Conservation (phyloP, 92 coral and sea anemone species). For the Isaurus tuberculatus region DNA sequence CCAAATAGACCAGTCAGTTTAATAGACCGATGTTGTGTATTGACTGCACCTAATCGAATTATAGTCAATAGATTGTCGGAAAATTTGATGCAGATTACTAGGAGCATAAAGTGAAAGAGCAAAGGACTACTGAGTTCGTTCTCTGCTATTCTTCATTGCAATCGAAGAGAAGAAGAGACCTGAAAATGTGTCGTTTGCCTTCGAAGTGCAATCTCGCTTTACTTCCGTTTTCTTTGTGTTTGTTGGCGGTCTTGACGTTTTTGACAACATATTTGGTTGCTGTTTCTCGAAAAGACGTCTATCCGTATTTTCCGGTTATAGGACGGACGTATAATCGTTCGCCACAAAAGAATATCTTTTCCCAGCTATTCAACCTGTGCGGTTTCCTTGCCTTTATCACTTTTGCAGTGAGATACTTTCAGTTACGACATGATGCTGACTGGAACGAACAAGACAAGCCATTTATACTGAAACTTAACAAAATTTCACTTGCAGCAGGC, state of each 20-base stretch:
- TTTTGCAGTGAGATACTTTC: conserved; percentile 78
- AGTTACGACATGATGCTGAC: conserved; percentile 88
- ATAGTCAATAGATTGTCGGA: not conserved
- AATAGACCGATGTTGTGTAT: no score
- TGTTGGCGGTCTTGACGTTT: conserved; percentile 62
- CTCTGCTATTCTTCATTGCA: not conserved
- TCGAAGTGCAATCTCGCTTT: conserved; percentile 67
- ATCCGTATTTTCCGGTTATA: conserved; percentile 84
- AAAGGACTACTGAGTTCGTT: not conserved
- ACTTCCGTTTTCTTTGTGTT: conserved; percentile 73
- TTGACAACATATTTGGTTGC: conserved; percentile 74
- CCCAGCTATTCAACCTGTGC: conserved; percentile 78
- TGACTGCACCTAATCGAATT: no score
- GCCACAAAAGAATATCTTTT: conserved; percentile 89
- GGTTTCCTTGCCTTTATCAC: conserved; percentile 66
- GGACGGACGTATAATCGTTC: conserved; percentile 68
- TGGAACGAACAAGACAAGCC: conserved; percentile 83
- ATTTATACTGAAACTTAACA: conserved; percentile 69
- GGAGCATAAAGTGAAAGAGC: not conserved
- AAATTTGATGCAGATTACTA: not conserved
- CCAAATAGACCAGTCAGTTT: no score
- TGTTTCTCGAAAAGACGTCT: conserved; percentile 53
- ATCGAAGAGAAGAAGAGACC: not conserved
- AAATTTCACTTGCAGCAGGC: conserved; percentile 70
- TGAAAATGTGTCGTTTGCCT: conserved; percentile 58